phyloP scores from a whole-genome alignment of 2,797 vertebrate species.

The Novumbra hubbsi region DNA sequence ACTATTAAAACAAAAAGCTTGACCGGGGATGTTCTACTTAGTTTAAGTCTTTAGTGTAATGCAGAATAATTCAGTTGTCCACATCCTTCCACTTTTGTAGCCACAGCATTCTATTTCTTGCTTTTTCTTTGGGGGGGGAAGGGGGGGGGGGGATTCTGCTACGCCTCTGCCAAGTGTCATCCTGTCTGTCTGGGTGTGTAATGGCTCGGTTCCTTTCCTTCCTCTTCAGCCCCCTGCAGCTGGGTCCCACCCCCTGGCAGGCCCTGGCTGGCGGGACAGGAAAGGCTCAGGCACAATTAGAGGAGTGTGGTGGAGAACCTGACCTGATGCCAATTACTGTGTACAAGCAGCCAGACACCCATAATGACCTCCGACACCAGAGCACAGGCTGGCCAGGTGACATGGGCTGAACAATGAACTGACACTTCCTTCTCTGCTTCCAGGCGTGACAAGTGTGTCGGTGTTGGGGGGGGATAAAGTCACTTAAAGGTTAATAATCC shows the following conservation, averaged over 20 bases:
- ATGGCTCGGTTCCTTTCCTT: conserved; percentile 34
- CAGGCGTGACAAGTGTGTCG: not conserved
- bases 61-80: too few species aligned
- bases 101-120: too few species aligned
- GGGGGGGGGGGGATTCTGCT: conserved; percentile 27
- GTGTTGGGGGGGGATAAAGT: not conserved
- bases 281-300: conserved; percentile 59
- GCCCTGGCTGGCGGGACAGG: conserved; percentile 57
- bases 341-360: conserved; percentile 18
- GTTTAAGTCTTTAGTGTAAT: too few species aligned
- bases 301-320: conserved; percentile 59
- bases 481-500: not conserved
- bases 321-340: conserved; percentile 57
- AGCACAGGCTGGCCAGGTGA: not conserved
- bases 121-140: conserved; percentile 11
- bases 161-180: conserved; percentile 14
- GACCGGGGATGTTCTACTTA: too few species aligned
- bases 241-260: conserved; percentile 40
- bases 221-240: conserved; percentile 39
- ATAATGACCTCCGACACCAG: not conserved
- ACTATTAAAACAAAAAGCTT: too few species aligned
- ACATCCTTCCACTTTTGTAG: too few species aligned
- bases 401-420: too few species aligned
- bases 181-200: conserved; percentile 21
- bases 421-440: too few species aligned